phyloP scores from a whole-genome alignment of 2,113 vertebrate genomes.

The Daboia siamensis region DNA sequence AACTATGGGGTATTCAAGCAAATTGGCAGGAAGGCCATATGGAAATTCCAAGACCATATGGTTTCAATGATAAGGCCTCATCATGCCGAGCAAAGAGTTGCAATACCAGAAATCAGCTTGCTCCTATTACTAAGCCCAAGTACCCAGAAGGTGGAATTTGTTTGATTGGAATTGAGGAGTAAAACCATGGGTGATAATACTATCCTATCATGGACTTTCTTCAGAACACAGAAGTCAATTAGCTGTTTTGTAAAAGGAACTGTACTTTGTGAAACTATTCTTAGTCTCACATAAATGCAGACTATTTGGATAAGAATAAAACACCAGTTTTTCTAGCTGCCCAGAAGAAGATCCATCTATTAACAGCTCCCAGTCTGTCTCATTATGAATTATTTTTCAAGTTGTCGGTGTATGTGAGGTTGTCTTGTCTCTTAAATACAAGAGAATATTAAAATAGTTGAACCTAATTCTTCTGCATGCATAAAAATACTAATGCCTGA shows the following conservation, averaged over 20 bases:
- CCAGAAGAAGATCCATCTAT: background rate
- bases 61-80: constrained; percentile 51
- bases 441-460: background rate
- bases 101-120: background rate
- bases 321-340: background rate
- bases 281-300: background rate
- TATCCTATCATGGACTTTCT: background rate
- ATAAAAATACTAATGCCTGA: background rate
- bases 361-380: background rate
- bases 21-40: constrained; percentile 50
- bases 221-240: rapidly evolving
- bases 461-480: background rate
- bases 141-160: constrained; percentile 47
- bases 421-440: background rate
- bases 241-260: background rate
- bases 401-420: background rate
- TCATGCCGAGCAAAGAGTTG: constrained; percentile 31
- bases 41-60: constrained; percentile 30
- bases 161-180: constrained; percentile 32
- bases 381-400: background rate
- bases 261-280: constrained; percentile 31
- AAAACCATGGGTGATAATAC: constrained; percentile 35
- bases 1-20: constrained; percentile 61
- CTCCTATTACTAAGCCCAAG: background rate
- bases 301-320: background rate